Evolutionary conservation across 2,888 invertebrate genomes (phyloP).

Genomic region (Lepidochrysops patricia): DNA sequence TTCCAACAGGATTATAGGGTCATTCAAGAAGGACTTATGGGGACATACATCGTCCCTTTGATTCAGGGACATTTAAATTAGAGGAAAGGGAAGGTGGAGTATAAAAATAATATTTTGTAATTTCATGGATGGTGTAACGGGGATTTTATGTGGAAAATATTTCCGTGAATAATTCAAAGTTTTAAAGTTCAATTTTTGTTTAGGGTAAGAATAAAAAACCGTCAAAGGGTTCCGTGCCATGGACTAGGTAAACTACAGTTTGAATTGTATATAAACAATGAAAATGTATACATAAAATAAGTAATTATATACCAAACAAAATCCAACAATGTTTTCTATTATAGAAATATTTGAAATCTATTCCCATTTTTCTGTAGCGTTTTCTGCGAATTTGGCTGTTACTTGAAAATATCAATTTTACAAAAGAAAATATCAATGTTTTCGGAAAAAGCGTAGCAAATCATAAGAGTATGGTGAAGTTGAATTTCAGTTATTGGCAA

Average conservation of each 20-base stretch:
- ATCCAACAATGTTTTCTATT: not conserved
- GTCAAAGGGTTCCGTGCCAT: no score
- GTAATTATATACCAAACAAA: not conserved
- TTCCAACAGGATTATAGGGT: slow-evolving; percentile 26
- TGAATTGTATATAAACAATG: no score
- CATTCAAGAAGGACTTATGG: slow-evolving; percentile 17
- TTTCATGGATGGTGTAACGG: not conserved
- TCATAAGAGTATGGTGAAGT: slow-evolving; percentile 12
- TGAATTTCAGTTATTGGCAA: slow-evolving; percentile 2
- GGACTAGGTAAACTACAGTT: no score
- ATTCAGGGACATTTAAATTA: slow-evolving; percentile 7
- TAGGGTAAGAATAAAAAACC: no score
- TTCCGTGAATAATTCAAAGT: not conserved
- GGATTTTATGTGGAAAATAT: not conserved
- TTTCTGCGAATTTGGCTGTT: not conserved
- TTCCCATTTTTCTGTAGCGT: not conserved
- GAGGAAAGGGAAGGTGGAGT: not conserved
- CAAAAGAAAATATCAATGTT: not conserved
- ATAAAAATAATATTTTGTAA: not conserved
- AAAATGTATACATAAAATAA: no score
- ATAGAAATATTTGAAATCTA: not conserved
- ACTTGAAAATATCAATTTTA: not conserved
- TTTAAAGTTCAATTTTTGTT: no score
- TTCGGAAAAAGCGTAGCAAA: not conserved
- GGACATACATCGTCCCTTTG: not conserved